These are phyloP conservation scores for Monomorium pharaonis DNA, from an alignment of 1,140 invertebrate genomes.

Conservation along the genomic window DNA sequence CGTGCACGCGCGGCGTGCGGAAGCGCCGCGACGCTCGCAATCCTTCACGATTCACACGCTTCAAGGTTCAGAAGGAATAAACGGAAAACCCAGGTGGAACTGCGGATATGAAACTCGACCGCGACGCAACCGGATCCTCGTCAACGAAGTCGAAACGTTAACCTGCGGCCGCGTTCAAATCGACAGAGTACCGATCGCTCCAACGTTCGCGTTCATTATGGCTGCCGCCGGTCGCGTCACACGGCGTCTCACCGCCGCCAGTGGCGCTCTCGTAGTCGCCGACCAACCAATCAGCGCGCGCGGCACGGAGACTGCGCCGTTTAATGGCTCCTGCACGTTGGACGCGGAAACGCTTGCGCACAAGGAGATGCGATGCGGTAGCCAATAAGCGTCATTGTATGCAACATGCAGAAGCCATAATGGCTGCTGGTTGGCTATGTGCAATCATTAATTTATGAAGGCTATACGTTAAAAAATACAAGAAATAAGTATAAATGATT, in stretches of 20 bases:
- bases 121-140: neutral
- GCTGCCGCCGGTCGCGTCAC: conserved; percentile 46
- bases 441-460: no score
- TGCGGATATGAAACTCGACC: no score
- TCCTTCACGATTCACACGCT: neutral
- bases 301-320: neutral
- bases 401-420: no score
- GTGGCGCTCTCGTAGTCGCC: neutral
- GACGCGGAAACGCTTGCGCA: no score
- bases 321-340: no score
- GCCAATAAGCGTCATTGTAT: no score
- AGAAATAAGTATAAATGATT: no score
- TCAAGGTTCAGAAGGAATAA: neutral
- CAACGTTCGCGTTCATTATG: conserved; percentile 79
- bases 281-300: conserved; percentile 37
- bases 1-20: conserved; percentile 14
- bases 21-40: conserved; percentile 16
- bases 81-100: no score
- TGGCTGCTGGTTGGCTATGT: no score
- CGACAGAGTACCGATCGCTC: conserved; percentile 35
- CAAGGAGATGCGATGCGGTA: no score
- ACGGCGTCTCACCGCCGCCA: no score
- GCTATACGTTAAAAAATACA: no score
- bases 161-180: conserved; percentile 66
- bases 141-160: neutral